Conservation (phyloP, 2,797 vertebrate species). For the Orestias chungarensis region DNA sequence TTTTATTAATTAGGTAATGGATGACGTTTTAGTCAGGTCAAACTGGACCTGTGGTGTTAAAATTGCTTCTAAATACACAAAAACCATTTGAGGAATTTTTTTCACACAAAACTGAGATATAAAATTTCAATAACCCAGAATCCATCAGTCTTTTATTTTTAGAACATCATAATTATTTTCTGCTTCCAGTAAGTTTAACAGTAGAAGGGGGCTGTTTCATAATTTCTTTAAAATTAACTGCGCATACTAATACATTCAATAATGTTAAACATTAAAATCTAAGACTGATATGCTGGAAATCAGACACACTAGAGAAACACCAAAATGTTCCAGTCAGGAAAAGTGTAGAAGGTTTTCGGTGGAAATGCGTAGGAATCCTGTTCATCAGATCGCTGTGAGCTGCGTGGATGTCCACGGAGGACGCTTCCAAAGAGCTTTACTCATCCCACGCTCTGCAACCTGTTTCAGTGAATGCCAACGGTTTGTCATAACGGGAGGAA, state of each 20-base stretch:
- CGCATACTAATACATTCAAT: neutral
- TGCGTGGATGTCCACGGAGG: neutral
- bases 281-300: neutral
- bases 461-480: neutral
- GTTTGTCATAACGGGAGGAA: slow-evolving; percentile 11
- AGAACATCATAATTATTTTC: too few species aligned
- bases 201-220: too few species aligned
- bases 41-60: neutral
- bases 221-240: neutral
- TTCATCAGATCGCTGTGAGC: neutral
- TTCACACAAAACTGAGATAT: neutral
- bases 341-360: neutral
- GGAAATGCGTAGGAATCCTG: neutral
- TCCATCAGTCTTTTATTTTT: neutral
- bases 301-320: neutral
- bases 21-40: too few species aligned
- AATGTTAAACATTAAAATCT: neutral
- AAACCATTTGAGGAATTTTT: neutral
- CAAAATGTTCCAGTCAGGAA: neutral
- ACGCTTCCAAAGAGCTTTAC: neutral
- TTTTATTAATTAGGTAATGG: too few species aligned
- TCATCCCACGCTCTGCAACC: neutral
- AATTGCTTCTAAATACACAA: too few species aligned
- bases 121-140: neutral
- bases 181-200: too few species aligned